phyloP scores from a whole-genome alignment of 2,113 vertebrate species.

The Azemiops feae region DNA sequence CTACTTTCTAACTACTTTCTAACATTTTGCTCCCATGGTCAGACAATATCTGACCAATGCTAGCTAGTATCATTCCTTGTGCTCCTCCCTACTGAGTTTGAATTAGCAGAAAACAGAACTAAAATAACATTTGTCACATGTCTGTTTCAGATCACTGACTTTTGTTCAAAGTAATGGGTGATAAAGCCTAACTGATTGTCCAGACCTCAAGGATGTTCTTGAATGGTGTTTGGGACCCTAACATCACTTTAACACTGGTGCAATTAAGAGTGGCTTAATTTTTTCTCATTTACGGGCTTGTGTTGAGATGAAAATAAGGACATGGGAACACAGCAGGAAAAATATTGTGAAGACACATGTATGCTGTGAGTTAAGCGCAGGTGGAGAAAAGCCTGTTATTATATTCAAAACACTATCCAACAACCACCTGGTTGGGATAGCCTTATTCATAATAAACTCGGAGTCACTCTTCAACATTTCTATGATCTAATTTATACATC shows the following conservation, averaged over 20 bases:
- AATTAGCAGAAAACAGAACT: neutral
- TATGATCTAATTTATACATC: neutral
- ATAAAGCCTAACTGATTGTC: neutral
- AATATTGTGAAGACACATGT: neutral
- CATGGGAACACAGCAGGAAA: neutral
- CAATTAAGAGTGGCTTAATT: neutral
- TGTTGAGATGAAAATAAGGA: neutral
- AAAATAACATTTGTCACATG: neutral
- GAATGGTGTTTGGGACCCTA: neutral
- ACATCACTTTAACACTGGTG: neutral
- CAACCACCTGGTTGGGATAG: neutral
- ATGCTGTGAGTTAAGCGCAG: neutral
- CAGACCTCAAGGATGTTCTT: neutral
- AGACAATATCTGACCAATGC: neutral
- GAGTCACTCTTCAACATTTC: neutral
- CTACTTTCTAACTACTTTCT: neutral
- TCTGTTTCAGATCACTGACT: neutral
- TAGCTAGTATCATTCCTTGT: neutral
- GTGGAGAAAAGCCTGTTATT: neutral
- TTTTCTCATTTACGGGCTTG: neutral
- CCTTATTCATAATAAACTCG: neutral
- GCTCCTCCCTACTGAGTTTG: neutral
- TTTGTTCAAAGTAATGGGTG: neutral
- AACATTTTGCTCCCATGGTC: neutral
- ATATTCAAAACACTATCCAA: neutral